Evolutionary conservation across 2,888 invertebrate species (phyloP).

Genomic region (Ectemnius lituratus): DNA sequence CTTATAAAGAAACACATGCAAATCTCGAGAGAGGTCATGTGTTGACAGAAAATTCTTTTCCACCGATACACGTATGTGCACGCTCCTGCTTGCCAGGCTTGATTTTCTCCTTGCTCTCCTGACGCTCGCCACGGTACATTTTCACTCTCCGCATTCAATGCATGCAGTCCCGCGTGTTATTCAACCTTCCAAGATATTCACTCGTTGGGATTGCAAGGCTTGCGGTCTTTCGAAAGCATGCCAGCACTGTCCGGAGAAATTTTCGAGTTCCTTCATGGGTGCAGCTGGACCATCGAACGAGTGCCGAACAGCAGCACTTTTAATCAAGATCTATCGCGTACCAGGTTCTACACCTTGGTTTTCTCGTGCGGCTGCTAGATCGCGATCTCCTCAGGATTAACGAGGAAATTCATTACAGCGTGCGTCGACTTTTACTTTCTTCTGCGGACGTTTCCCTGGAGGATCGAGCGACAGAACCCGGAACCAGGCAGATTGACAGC

Average conservation of each 20-base stretch:
- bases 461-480: not conserved
- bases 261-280: too few species aligned
- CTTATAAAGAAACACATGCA: not conserved
- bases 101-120: slow-evolving; percentile 62
- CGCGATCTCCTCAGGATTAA: not conserved
- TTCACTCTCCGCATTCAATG: slow-evolving; percentile 37
- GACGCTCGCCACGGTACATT: slow-evolving; percentile 41
- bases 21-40: not conserved
- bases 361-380: not conserved
- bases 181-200: slow-evolving; percentile 7
- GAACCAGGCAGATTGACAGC: not conserved
- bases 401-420: slow-evolving; percentile 3
- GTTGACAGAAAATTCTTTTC: slow-evolving; percentile 11
- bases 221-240: not conserved
- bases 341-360: not conserved
- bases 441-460: not conserved
- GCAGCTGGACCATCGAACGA: not conserved
- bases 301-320: not conserved
- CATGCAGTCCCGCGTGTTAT: not conserved
- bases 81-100: slow-evolving; percentile 42
- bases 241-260: too few species aligned
- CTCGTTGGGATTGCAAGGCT: not conserved
- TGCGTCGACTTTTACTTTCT: slow-evolving; percentile 6
- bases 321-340: not conserved
- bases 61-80: not conserved